Percentiles rank a stretch among this genome's conserved stretches.
phyloP scores from a whole-genome alignment of 2,888 invertebrate genomes.

The Orthonychiurus folsomi region DNA sequence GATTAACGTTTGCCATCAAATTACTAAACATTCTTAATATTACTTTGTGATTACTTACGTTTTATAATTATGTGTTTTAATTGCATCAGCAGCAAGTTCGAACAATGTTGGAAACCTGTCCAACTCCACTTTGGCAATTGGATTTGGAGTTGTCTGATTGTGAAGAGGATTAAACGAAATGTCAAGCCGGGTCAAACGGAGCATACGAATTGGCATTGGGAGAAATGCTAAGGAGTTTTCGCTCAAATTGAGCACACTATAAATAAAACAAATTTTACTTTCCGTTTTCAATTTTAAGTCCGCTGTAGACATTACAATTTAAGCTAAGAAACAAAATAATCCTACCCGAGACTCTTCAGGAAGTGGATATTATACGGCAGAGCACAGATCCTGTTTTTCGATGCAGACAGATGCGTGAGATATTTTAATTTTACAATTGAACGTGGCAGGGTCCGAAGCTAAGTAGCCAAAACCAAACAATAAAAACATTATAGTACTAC shows the following conservation, averaged over 20 bases:
- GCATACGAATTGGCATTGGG: background rate
- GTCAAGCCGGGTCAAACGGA: background rate
- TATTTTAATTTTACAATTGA: background rate
- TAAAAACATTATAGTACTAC: background rate
- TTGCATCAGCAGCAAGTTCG: background rate
- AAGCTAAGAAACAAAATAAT: background rate
- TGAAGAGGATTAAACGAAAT: background rate
- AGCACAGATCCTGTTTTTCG: background rate
- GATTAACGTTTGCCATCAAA: background rate
- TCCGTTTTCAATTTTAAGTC: no score
- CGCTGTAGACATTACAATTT: background rate
- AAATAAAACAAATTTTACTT: background rate
- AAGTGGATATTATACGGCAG: background rate
- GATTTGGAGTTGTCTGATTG: background rate
- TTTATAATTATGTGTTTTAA: slow-evolving; percentile 1
- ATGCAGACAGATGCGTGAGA: background rate
- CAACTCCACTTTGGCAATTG: background rate
- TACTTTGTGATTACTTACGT: background rate
- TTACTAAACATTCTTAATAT: background rate
- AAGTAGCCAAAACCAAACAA: background rate
- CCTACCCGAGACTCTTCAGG: background rate
- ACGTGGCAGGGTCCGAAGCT: background rate
- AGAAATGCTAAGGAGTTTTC: background rate
- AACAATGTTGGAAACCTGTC: background rate
- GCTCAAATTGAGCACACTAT: background rate